Evolutionary conservation across 1,140 invertebrate genomes (phyloP), one percentile per base, ranked within the genome.

Genomic region (Nylanderia fulva): DNA sequence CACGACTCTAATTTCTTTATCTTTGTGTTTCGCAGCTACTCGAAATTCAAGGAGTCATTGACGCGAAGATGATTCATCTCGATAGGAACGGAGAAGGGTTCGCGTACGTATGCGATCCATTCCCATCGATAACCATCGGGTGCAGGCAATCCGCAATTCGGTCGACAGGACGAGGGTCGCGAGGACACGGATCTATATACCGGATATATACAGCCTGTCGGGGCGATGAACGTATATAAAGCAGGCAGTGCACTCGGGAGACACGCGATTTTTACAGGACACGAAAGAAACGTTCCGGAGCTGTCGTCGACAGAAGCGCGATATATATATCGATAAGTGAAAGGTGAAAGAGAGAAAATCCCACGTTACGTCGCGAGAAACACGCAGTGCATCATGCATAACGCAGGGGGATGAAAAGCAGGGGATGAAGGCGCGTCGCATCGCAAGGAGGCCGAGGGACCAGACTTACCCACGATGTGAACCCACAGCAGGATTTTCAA

Each of bases 381-480:
- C n/a, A n/a, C n/a, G n/a, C n/a, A n/a, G n/a, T n/a, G n/a, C n/a
- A n/a, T n/a, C n/a, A n/a, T n/a, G n/a, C n/a, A n/a, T n/a, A n/a
- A n/a, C n/a, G n/a, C n/a, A n/a, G n/a, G n/a, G n/a, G n/a, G n/a
- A n/a, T n/a, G n/a, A n/a, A n/a, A n/a, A n/a, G n/a, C n/a, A n/a
- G n/a, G n/a, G n/a, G n/a, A n/a, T n/a, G n/a, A n/a, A 75, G 79
- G 29, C 58, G 6, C 15, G 13, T 5, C 42, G 11, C 63, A 27
- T 54, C 33, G 68, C 39, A 33, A 33, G 42, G 18, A 39, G 54
- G 56, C 33, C 33, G 36, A 7, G n/a, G n/a, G n/a, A n/a, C n/a
- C n/a, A n/a, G 33, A 93, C 93, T 94, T 87, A 94, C 93, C 93
- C 79, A 93, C 88, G 84, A 93, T 90, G 75, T 93, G 92, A 86